phyloP scores from a whole-genome alignment of 2,888 invertebrate species.

The Scaptomyza tumidula region DNA sequence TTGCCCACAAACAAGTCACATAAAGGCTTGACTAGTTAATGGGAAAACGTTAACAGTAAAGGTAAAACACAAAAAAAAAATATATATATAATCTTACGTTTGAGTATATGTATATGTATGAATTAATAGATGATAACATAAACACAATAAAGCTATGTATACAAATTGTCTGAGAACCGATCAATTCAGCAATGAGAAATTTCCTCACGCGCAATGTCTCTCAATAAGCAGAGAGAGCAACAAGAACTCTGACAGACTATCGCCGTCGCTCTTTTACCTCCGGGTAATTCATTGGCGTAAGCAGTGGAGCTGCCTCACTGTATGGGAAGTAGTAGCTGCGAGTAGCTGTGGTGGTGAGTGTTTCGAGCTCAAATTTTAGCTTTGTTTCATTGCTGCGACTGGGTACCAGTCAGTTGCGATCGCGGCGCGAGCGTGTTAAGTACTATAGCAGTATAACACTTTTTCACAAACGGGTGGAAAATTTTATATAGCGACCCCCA shows the following conservation, averaged over 20 bases:
- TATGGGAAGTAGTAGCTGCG: constrained; percentile 8
- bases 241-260: constrained; percentile 44
- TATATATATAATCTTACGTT: background rate
- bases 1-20: background rate
- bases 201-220: constrained; percentile 15
- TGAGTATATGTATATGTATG: background rate
- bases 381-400: constrained; percentile 60
- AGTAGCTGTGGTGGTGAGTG: constrained; percentile 38
- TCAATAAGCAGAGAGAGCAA: constrained; percentile 11
- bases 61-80: constrained; percentile 5
- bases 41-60: background rate
- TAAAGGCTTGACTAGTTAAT: background rate
- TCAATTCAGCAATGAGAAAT: constrained; percentile 39
- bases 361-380: constrained; percentile 52
- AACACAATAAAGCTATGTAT: constrained; percentile 26
- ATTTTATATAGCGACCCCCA: constrained; percentile 55
- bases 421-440: constrained; percentile 77
- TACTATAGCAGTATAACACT: constrained; percentile 40
- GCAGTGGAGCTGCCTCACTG: constrained; percentile 35
- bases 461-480: constrained; percentile 66
- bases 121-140: constrained; percentile 3
- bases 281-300: constrained; percentile 25
- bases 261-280: constrained; percentile 40
- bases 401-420: constrained; percentile 79
- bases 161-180: constrained; percentile 37